Percentiles rank a stretch among this genome's conserved stretches.
Conservation (phyloP, 2,113 vertebrate species). For the Phalacrocorax carbo region DNA sequence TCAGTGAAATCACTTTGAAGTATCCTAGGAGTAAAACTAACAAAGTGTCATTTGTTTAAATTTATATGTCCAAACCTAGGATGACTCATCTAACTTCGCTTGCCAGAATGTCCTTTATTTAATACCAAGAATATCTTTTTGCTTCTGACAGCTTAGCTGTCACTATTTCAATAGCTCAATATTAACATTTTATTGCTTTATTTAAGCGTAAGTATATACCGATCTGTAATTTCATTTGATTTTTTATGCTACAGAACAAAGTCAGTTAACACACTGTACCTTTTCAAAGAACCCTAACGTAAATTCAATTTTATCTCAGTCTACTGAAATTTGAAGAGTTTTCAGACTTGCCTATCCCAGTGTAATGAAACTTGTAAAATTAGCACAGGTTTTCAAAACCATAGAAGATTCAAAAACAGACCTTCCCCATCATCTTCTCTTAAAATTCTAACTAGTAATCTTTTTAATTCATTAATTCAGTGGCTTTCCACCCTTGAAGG, state of each 20-base stretch:
- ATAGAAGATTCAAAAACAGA: neutral
- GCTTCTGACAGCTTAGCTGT: constrained; percentile 10
- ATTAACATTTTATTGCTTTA: constrained; percentile 8
- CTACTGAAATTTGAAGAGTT: neutral
- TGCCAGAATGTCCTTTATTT: constrained; percentile 7
- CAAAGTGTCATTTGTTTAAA: constrained; percentile 38
- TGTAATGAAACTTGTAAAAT: neutral
- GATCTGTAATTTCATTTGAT: neutral
- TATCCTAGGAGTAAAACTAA: constrained; percentile 16
- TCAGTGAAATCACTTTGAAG: neutral
- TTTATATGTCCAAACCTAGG: neutral
- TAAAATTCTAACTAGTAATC: neutral
- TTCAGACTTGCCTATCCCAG: neutral
- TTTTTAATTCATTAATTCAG: neutral
- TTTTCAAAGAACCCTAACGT: neutral
- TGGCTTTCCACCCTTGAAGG: neutral
- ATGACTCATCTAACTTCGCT: neutral
- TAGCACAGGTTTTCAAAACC: neutral
- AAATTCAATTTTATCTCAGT: neutral
- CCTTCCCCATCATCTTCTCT: neutral
- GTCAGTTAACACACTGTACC: neutral
- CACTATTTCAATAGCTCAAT: neutral
- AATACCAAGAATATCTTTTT: neutral
- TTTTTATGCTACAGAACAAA: neutral
- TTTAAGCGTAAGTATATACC: neutral